Evolutionary conservation across 1,140 invertebrate species (phyloP).

Genomic region (Bombus polaris): DNA sequence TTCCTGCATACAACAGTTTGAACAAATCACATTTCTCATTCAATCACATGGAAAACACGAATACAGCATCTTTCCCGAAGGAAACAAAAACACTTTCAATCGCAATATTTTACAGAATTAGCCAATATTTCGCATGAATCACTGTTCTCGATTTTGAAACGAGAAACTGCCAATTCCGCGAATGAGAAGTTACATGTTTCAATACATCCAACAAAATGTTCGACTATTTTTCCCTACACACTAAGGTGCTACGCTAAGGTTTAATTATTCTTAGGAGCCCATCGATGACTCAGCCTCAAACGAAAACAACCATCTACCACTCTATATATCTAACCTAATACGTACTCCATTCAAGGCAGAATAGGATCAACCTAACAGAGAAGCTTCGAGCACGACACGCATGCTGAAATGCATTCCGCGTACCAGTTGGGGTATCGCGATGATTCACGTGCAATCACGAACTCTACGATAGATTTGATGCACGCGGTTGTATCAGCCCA

Average conservation of each 20-base stretch:
- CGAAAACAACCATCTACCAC: not conserved
- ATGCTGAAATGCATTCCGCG: conserved; percentile 36
- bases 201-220: not conserved
- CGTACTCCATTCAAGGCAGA: not conserved
- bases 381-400: not conserved
- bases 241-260: not conserved
- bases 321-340: not conserved
- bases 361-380: not conserved
- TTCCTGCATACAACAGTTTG: too few relatives aligned
- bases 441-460: conserved; percentile 38
- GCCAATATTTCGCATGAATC: not conserved
- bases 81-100: not conserved
- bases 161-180: not conserved
- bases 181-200: not conserved
- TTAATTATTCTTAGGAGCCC: not conserved
- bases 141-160: too few relatives aligned
- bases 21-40: not conserved
- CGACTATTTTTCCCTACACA: not conserved
- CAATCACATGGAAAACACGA: not conserved
- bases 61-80: not conserved
- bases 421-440: conserved; percentile 15
- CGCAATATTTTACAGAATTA: not conserved
- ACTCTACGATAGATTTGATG: conserved; percentile 47
- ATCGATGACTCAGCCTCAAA: not conserved
- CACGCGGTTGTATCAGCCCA: conserved; percentile 43